Percentiles rank a stretch among this genome's conserved stretches.
These are phyloP conservation scores for Leptinotarsa haldemani DNA, from an alignment of 2,888 invertebrate genomes.

Conservation along the genomic window DNA sequence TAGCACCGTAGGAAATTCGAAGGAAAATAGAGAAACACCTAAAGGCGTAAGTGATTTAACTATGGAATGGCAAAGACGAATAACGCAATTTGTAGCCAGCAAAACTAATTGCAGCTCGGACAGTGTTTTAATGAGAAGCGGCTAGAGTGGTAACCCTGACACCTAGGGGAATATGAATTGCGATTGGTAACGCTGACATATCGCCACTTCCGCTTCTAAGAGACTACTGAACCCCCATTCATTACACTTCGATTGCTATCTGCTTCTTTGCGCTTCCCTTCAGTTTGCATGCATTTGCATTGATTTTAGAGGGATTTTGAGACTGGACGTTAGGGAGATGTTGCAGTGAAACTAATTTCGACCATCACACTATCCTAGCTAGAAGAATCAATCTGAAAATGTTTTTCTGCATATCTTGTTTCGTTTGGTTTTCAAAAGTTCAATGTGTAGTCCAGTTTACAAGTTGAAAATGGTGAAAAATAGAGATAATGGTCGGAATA, in stretches of 20 bases:
- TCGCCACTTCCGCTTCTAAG: conserved; percentile 54
- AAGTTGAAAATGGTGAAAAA: no score
- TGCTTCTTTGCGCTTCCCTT: conserved; percentile 43
- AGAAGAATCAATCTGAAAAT: no score
- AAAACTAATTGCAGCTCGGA: conserved; percentile 67
- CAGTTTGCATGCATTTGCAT: conserved; percentile 48
- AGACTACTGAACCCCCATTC: conserved; percentile 48
- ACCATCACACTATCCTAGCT: no score
- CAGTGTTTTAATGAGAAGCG: conserved; percentile 68
- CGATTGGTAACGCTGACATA: conserved; percentile 64
- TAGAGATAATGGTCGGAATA: no score
- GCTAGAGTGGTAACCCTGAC: conserved; percentile 64
- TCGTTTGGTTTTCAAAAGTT: no score
- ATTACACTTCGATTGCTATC: conserved; percentile 48
- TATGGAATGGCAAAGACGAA: conserved; percentile 66
- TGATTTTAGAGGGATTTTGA: conserved; percentile 35
- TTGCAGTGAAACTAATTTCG: background rate
- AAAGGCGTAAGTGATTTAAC: conserved; percentile 54
- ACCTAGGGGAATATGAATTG: conserved; percentile 65
- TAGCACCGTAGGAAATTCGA: background rate
- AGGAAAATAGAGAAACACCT: conserved; percentile 34
- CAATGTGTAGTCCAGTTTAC: no score
- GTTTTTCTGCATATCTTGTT: no score
- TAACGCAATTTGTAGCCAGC: conserved; percentile 67
- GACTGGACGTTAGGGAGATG: background rate